A percentile compares a stretch with the other conserved stretches of the same genome.
These are phyloP conservation scores for Gallinago jamesoni DNA, from an alignment of 2,113 vertebrate species.

Conservation along the genomic window DNA sequence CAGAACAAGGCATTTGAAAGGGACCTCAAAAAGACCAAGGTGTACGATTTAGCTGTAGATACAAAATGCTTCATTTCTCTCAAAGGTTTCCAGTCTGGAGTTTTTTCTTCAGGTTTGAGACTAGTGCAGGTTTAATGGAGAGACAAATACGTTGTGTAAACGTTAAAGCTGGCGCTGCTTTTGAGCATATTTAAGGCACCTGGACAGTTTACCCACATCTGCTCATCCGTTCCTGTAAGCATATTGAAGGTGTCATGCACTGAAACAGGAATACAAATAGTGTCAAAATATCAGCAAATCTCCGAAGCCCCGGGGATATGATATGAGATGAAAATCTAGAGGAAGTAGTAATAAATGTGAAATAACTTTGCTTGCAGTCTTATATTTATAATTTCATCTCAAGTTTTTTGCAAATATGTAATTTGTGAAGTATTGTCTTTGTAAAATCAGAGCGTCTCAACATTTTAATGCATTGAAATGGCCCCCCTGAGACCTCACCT, in stretches of 20 bases:
- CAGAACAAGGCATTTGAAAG: background rate
- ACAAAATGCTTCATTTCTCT: background rate
- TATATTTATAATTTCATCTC: constrained; percentile 37
- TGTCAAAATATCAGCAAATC: background rate
- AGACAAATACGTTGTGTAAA: background rate
- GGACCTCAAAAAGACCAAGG: accelerated
- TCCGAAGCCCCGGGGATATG: background rate
- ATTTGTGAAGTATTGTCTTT: background rate
- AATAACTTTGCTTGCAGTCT: constrained; percentile 3
- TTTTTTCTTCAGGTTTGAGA: background rate
- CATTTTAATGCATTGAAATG: background rate
- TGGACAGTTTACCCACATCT: background rate
- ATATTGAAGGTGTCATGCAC: background rate
- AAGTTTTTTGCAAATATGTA: background rate
- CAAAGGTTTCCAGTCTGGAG: background rate
- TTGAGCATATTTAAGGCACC: background rate
- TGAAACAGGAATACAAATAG: background rate
- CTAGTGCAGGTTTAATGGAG: background rate
- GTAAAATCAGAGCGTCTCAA: constrained; percentile 7
- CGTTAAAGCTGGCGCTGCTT: background rate
- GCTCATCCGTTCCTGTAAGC: background rate
- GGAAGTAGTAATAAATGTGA: constrained; percentile 6
- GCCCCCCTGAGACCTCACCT: constrained; percentile 48
- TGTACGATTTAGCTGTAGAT: background rate
- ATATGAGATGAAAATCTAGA: background rate